These are phyloP conservation scores for Crotalus adamanteus DNA, from an alignment of 2,797 vertebrate species.

Conservation along the genomic window DNA sequence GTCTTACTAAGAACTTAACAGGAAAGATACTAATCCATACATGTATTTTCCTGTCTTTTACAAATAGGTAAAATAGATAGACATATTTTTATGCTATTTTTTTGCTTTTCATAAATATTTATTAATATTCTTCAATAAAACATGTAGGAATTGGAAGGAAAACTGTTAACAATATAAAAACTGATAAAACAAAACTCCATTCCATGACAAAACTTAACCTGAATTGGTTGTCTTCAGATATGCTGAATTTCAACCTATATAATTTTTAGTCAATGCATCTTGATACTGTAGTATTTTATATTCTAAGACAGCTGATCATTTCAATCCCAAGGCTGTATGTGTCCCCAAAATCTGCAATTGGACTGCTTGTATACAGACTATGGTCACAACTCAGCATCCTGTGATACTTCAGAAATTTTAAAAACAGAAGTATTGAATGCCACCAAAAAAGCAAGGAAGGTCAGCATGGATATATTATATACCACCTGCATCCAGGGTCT, in stretches of 20 bases:
- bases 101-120: not conserved
- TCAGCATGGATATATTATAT: not conserved
- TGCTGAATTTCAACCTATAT: not conserved
- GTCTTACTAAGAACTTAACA: not conserved
- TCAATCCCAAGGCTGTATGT: not conserved
- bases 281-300: not conserved
- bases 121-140: not conserved
- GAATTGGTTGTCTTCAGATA: not conserved
- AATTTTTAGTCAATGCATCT: not conserved
- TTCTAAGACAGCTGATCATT: not conserved
- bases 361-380: not conserved
- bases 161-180: not conserved
- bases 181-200: not conserved
- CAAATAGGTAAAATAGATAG: not conserved
- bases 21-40: not conserved
- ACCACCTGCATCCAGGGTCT: not conserved
- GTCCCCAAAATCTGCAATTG: not conserved
- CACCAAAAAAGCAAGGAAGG: not conserved
- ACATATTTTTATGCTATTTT: not conserved
- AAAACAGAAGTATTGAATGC: not conserved
- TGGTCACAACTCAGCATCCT: not conserved
- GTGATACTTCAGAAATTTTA: not conserved
- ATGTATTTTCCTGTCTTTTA: not conserved
- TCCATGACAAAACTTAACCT: not conserved
- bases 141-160: not conserved